A percentile compares a stretch with the other conserved stretches of the same genome.
Evolutionary conservation across 2,797 vertebrate species (phyloP).

Genomic region (Chaetophractus vellerosus): DNA sequence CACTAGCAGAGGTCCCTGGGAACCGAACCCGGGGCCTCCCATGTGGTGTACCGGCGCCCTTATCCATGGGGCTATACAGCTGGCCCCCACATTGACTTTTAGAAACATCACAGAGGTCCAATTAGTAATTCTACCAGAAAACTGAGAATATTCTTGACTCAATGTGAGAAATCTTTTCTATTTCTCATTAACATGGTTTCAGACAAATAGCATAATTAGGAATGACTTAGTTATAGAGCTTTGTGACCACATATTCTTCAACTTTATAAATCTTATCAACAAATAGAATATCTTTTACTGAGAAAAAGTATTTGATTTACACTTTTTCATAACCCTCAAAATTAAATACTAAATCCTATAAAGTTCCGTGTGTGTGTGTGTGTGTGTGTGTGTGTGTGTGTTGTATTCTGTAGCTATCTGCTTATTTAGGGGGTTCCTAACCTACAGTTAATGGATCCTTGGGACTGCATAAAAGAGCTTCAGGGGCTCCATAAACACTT

Average conservation of each 20-base stretch:
- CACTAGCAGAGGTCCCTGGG: too few relatives aligned
- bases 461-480: background rate
- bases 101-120: background rate
- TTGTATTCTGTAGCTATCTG: background rate
- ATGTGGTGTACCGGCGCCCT: too few relatives aligned
- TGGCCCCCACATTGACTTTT: background rate
- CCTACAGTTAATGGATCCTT: background rate
- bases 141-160: slow-evolving; percentile 13
- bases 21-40: too few relatives aligned
- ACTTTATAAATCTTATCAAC: slow-evolving; percentile 22
- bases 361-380: background rate
- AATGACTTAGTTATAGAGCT: background rate
- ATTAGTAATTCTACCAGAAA: slow-evolving; percentile 63
- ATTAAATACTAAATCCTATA: background rate
- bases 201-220: slow-evolving; percentile 1
- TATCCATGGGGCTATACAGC: too few relatives aligned
- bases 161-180: background rate
- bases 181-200: slow-evolving; percentile 54
- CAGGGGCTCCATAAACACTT: background rate
- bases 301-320: background rate
- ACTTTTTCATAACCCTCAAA: slow-evolving; percentile 14
- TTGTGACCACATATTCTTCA: background rate
- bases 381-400: background rate
- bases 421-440: background rate
- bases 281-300: background rate